Evolutionary conservation across 37 sponge, comb jelly and placozoan species (phyloP), one percentile per base, ranked within the genome.

Genomic region (Oopsacas minuta): DNA sequence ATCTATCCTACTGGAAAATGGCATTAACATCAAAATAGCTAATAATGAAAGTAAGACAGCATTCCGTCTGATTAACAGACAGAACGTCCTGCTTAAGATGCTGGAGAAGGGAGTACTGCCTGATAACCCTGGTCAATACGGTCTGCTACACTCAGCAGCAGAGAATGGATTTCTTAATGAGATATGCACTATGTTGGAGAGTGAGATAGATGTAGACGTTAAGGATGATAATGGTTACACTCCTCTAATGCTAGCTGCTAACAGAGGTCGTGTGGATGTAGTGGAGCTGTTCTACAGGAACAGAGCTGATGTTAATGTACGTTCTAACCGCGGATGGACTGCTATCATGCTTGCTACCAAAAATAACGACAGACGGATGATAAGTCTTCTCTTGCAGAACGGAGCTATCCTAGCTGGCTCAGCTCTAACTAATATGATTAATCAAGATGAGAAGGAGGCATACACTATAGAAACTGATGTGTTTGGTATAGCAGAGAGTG

Each of bases 401-500:
- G 75, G 75, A 5, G 75, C 75, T 25, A 34, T 61, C 75, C 75
- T 61, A n/a, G 30, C 75, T 34, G 75, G 75, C 75, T 61, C 75
- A 32, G 75, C 75, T 3, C 75, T 25, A 34, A 61, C 75, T n/a
- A 61, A 61, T 34, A 12, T 61, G 75, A 61, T 61, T n/a, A 61
- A 61, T 34, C 75, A 61, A 34, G 75, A 61, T 5, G 75, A 61
- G 28, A 61, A 61, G 75, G 75, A 12, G 7, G 75, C 75, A 3
- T 61, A 61, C 75, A 61, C 75, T 34, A 61, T 61, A 61, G 75
- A 61, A 34, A 61, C 75, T 61, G 75, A 61, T 12, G 75, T 61
- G 75, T 61, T 61, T n/a, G 75, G 75, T 3, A 61, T 61, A 10
- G 75, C 75, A 12, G 17, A 61, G 20, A 61, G 75, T 34, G 75